Evolutionary conservation across 1,140 invertebrate species (phyloP).

Genomic region (Ceratosolen fusciceps): DNA sequence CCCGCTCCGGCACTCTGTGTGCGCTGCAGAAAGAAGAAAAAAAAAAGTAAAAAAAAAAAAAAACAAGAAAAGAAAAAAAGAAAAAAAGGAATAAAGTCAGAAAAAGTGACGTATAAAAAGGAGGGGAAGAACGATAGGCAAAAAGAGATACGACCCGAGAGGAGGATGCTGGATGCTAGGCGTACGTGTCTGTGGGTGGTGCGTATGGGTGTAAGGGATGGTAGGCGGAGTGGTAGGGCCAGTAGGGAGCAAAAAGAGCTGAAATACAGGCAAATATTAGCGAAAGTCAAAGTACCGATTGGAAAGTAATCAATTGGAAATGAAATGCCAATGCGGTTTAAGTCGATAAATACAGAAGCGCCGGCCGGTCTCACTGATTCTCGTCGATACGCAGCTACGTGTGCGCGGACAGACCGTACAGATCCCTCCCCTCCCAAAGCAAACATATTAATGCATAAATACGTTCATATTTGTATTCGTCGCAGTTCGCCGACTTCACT

Average conservation of each 20-base stretch:
- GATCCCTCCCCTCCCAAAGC: background rate
- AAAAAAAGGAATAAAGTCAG: background rate
- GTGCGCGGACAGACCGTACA: background rate
- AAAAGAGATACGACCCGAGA: no score
- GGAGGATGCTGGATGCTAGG: no score
- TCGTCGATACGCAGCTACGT: no score
- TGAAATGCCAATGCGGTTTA: background rate
- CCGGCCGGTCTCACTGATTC: background rate
- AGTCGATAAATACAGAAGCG: background rate
- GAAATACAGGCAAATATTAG: conserved; percentile 5
- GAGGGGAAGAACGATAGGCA: background rate
- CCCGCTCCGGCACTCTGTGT: background rate
- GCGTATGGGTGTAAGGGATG: no score
- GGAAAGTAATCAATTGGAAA: conserved; percentile 31
- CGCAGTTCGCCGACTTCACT: background rate
- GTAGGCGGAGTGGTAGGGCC: no score
- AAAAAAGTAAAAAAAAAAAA: background rate
- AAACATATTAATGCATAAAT: no score
- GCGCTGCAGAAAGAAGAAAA: no score
- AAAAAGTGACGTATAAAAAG: no score
- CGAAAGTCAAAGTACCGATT: background rate
- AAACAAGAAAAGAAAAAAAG: background rate
- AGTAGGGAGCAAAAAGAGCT: background rate
- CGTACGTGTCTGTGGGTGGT: no score
- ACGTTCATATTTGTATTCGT: background rate